Evolutionary conservation across 2,888 invertebrate genomes (phyloP), one percentile per base, ranked within the genome.

Genomic region (Cryptocephalus moraei): DNA sequence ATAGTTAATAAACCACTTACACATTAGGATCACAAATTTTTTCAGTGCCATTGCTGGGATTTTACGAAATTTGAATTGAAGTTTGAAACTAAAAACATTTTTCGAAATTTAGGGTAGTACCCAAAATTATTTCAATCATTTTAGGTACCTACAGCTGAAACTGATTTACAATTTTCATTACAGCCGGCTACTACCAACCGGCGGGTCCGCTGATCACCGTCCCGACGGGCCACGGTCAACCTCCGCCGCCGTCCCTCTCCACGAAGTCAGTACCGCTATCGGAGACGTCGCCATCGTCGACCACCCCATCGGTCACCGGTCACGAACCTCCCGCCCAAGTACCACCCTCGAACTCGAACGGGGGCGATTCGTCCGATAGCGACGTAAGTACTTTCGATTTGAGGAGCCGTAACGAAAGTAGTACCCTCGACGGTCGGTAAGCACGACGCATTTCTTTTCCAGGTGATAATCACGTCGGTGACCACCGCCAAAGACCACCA

Each of bases 191-290:
- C 70, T 91, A 91, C 75, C 91, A 91, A 75, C 91, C 91, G 60
- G 91, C 91, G 60, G 91, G 91, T 55, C 91, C 92, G 59, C 77
- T 91, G 70, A 91, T 91, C 66, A 83, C 81, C 58, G 81, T 84
- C 60, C 75, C 77, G 56, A 67, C 64, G 45, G 62, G 62, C 6
- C 67, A 67, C 56, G 58, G 62, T 44, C 67, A 67, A 47, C 56
- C 75, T 41, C 53, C 51, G n/a, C 56, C 51, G n/a, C 50, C 72
- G 56, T 76, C 55, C 60, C 65, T 48, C 63, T 61, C 47, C 53
- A 62, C 45, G 61, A 70, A 49, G 65, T 69, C 52, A 72, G 77
- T 52, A 14, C 59, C 62, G 4, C 51, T 61, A 11, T 58, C 61
- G 13, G 63, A 62, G 40, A 53, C 59, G 38, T 56, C 58, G 74